phyloP scores from a whole-genome alignment of 2,113 vertebrate genomes.

The Prietella phreatophila region DNA sequence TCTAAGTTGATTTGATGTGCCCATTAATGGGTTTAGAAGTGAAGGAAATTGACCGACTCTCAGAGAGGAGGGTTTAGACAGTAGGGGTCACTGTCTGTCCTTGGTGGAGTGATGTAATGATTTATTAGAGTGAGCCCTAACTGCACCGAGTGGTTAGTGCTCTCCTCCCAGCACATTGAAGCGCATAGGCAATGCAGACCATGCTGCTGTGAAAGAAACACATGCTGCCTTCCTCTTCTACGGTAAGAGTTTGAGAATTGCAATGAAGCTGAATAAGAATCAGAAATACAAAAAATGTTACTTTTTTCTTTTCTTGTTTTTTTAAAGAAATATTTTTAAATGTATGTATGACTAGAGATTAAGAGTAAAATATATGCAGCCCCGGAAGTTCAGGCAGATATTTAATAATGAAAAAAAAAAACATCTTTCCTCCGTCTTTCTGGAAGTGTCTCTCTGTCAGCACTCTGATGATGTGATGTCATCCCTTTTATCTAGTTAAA shows the following conservation, averaged over 20 bases:
- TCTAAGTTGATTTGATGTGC: slow-evolving; percentile 1
- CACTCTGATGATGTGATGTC: slow-evolving; percentile 30
- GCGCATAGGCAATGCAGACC: background rate
- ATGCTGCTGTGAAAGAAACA: background rate
- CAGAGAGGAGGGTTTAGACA: slow-evolving; percentile 19
- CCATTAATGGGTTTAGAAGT: slow-evolving; percentile 2
- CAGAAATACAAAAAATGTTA: background rate
- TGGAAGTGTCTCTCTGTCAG: slow-evolving; percentile 6
- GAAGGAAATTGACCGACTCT: slow-evolving; percentile 19
- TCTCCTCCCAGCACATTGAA: slow-evolving; percentile 15
- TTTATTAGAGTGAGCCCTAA: background rate
- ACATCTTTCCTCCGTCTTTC: background rate
- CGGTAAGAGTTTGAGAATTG: background rate
- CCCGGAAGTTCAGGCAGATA: background rate
- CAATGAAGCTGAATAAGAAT: background rate
- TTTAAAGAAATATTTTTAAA: background rate
- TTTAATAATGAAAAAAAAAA: background rate
- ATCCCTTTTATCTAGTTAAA: slow-evolving; percentile 44
- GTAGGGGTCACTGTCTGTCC: slow-evolving; percentile 39
- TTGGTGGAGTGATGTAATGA: slow-evolving; percentile 6
- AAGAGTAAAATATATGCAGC: background rate
- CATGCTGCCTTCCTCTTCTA: background rate
- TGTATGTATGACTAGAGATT: background rate
- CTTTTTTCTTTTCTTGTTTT: background rate
- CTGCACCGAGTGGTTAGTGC: slow-evolving; percentile 3